Conservation (phyloP, 1,140 invertebrate species). For the Potamilus streckersoni region DNA sequence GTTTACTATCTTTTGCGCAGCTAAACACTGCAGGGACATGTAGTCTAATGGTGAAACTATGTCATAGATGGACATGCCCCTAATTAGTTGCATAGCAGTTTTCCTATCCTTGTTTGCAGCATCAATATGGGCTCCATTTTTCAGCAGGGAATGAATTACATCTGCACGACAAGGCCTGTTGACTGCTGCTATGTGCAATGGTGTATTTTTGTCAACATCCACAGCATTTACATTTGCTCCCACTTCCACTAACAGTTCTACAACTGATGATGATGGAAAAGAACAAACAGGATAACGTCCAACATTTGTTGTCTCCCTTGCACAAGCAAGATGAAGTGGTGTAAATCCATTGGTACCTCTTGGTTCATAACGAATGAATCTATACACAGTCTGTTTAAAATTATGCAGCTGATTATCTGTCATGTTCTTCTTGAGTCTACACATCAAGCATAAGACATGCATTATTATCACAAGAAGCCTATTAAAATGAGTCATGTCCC, state of each 20-base stretch:
- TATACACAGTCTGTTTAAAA: slow-evolving; percentile 72
- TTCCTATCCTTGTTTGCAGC: slow-evolving; percentile 83
- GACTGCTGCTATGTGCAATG: slow-evolving; percentile 81
- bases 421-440: slow-evolving; percentile 69
- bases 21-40: slow-evolving; percentile 83
- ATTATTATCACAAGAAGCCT: slow-evolving; percentile 87
- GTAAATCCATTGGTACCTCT: slow-evolving; percentile 80
- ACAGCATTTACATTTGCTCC: slow-evolving; percentile 83
- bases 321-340: slow-evolving; percentile 86
- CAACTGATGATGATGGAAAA: slow-evolving; percentile 81
- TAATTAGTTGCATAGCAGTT: slow-evolving; percentile 76
- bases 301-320: slow-evolving; percentile 70
- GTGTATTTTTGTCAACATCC: slow-evolving; percentile 81
- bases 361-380: slow-evolving; percentile 83
- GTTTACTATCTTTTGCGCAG: slow-evolving; percentile 80
- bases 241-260: slow-evolving; percentile 82
- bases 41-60: slow-evolving; percentile 78
- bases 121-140: slow-evolving; percentile 87
- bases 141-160: slow-evolving; percentile 79
- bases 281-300: slow-evolving; percentile 80
- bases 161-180: slow-evolving; percentile 70
- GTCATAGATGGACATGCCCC: slow-evolving; percentile 77
- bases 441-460: slow-evolving; percentile 71
- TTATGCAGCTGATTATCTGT: slow-evolving; percentile 65
- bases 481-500: slow-evolving; percentile 82